Conservation (phyloP, 2,113 vertebrate species). For the Bagarius yarrelli region DNA sequence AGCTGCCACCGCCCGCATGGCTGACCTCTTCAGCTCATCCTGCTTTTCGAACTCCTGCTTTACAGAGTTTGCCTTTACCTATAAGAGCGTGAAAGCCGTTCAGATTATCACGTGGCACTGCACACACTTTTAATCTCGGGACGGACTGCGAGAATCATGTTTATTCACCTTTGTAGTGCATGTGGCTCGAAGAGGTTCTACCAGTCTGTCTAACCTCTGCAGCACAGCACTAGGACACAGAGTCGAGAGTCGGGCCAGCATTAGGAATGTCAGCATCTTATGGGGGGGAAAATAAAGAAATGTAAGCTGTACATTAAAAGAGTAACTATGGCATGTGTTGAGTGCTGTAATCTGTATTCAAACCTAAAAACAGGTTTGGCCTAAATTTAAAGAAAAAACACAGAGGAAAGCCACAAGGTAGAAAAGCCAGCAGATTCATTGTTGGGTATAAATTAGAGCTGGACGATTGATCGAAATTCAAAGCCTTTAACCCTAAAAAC, state of each 20-base stretch:
- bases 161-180: slow-evolving; percentile 82
- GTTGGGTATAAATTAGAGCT: not conserved
- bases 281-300: not conserved
- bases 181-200: slow-evolving; percentile 86
- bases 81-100: not conserved
- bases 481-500: too few relatives aligned
- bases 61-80: slow-evolving; percentile 98
- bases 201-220: slow-evolving; percentile 93
- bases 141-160: not conserved
- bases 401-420: not conserved
- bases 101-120: not conserved
- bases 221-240: slow-evolving; percentile 96
- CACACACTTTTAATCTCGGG: not conserved
- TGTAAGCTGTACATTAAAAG: not conserved
- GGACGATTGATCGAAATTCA: too few relatives aligned
- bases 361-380: not conserved
- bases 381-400: not conserved
- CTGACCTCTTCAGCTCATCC: slow-evolving; percentile 95
- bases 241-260: slow-evolving; percentile 92
- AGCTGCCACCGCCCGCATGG: slow-evolving; percentile 96
- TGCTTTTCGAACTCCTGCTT: slow-evolving; percentile 99
- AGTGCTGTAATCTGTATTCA: not conserved
- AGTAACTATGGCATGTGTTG: too few relatives aligned
- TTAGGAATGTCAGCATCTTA: slow-evolving; percentile 98
- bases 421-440: not conserved